Conservation (phyloP, 1,140 invertebrate species). For the Temnothorax nylanderi region DNA sequence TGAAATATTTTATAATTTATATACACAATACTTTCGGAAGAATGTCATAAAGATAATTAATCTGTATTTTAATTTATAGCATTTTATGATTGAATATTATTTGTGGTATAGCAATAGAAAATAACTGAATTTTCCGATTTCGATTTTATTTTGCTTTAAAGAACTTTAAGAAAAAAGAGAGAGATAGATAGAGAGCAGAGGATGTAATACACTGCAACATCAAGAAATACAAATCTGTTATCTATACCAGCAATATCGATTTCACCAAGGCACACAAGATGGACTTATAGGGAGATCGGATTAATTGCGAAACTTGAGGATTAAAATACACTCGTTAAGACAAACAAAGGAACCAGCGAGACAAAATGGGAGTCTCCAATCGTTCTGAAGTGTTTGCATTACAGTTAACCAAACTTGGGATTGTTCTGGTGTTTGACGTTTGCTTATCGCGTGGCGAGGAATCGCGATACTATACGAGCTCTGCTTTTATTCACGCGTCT, state of each 20-base stretch:
- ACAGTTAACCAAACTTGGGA: slow-evolving; percentile 72
- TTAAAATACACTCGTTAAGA: slow-evolving; percentile 79
- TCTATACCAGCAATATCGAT: slow-evolving; percentile 62
- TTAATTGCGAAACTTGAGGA: slow-evolving; percentile 82
- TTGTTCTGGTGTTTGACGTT: slow-evolving; percentile 70
- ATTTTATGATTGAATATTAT: background rate
- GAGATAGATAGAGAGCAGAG: background rate
- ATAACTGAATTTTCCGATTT: background rate
- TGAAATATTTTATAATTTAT: slow-evolving; percentile 17
- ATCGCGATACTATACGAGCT: background rate
- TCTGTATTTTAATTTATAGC: too few relatives aligned
- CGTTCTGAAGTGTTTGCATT: slow-evolving; percentile 69
- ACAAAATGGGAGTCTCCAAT: slow-evolving; percentile 63
- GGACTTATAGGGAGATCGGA: slow-evolving; percentile 71
- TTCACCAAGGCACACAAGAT: slow-evolving; percentile 63
- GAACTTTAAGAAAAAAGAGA: background rate
- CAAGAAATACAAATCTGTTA: slow-evolving; percentile 67
- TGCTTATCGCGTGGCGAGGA: slow-evolving; percentile 58
- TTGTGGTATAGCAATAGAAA: background rate
- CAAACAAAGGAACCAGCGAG: slow-evolving; percentile 70
- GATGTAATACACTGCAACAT: slow-evolving; percentile 29
- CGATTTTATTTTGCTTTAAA: background rate
- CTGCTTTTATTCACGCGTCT: background rate
- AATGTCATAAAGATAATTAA: background rate
- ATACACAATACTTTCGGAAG: background rate